Evolutionary conservation across 1,140 invertebrate genomes (phyloP).

Genomic region (Aporrectodea caliginosa): DNA sequence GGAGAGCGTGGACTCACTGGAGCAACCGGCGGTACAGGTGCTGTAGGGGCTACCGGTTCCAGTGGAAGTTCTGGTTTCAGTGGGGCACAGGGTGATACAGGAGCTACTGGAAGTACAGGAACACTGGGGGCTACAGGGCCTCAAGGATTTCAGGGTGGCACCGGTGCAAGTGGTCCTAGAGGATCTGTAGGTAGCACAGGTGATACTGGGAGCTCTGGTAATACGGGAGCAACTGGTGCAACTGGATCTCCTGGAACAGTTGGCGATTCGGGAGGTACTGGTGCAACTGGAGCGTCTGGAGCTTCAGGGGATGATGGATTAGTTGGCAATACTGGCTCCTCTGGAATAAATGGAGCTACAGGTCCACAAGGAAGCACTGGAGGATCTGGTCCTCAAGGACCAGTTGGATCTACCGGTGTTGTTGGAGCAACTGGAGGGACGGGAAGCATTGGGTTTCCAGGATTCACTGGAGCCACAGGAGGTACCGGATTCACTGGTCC

Average conservation of each 20-base stretch:
- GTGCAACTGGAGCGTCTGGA: background rate
- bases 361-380: background rate
- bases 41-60: no score
- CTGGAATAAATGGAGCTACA: background rate
- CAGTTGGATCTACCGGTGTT: background rate
- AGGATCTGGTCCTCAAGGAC: background rate
- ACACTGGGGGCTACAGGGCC: no score
- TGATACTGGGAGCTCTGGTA: no score
- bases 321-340: background rate
- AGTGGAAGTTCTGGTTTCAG: no score
- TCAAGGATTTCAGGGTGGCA: no score
- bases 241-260: background rate
- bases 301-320: background rate
- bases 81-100: no score
- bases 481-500: background rate
- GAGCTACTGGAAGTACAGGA: no score
- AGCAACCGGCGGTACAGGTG: no score
- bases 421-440: background rate
- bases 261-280: background rate
- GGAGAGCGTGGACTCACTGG: no score
- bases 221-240: conserved; percentile 7
- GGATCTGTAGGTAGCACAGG: no score
- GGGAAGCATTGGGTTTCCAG: background rate
- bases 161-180: no score
- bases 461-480: background rate